Conservation (phyloP, 2,888 invertebrate species). For the Camponotus fellah region DNA sequence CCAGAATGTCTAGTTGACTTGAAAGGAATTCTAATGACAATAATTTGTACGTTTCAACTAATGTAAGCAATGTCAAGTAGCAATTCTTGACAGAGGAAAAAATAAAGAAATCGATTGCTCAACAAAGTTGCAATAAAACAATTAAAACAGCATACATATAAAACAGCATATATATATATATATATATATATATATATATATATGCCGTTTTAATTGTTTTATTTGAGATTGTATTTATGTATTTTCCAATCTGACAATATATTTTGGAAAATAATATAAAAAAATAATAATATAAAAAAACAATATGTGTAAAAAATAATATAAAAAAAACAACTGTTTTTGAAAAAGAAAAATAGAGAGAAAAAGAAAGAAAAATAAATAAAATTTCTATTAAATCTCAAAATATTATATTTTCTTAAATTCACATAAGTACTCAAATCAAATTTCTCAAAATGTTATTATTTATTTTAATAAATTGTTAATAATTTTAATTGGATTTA, state of each 20-base stretch:
- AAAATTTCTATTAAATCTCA: not conserved
- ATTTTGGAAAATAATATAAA: not conserved
- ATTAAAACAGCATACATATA: too few relatives aligned
- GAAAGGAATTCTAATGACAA: not conserved
- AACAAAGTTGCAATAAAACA: slow-evolving; percentile 10
- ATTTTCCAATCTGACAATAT: not conserved
- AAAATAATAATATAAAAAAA: slow-evolving; percentile 1
- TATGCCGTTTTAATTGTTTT: not conserved
- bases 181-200: not conserved
- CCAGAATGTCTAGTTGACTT: not conserved
- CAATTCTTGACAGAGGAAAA: slow-evolving; percentile 11
- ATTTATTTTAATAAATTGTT: not conserved
- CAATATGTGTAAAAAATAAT: not conserved
- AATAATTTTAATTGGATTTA: not conserved
- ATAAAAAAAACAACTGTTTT: slow-evolving; percentile 17
- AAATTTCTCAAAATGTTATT: not conserved
- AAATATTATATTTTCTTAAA: not conserved
- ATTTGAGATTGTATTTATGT: not conserved
- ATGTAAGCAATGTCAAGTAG: slow-evolving; percentile 26
- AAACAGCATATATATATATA: too few relatives aligned
- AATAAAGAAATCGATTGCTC: slow-evolving; percentile 16
- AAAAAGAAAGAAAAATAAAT: not conserved
- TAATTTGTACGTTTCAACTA: slow-evolving; percentile 10
- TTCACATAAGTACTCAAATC: not conserved
- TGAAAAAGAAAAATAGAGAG: not conserved